Evolutionary conservation across 92 coral and sea anemone genomes (phyloP).

Genomic region (Nematostella vectensis): DNA sequence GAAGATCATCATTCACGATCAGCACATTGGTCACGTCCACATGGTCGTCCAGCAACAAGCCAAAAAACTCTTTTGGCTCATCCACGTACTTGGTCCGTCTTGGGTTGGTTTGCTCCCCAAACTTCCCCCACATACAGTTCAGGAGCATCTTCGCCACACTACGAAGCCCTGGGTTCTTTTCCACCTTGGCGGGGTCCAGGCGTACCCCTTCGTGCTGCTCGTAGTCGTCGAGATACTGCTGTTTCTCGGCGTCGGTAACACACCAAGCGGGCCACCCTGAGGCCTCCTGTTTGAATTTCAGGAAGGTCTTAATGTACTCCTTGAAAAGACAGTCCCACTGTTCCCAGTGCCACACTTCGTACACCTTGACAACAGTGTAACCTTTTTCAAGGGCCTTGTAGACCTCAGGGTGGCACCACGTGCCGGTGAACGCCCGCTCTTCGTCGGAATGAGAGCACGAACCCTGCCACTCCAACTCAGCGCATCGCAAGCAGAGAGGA

Average conservation of each 20-base stretch:
- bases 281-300: too few species aligned
- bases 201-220: not conserved
- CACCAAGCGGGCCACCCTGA: constrained; percentile 31
- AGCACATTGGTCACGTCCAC: constrained; percentile 3
- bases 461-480: too few species aligned
- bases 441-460: constrained; percentile 30
- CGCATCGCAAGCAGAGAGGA: constrained; percentile 32
- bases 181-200: constrained; percentile 3
- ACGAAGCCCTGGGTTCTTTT: not conserved
- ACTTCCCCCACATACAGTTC: too few species aligned
- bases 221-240: not conserved
- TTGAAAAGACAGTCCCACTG: constrained; percentile 16
- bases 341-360: too few species aligned
- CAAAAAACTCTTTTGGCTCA: constrained; percentile 5
- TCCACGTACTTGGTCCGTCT: constrained; percentile 10
- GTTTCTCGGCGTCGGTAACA: constrained; percentile 23
- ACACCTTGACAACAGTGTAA: too few species aligned
- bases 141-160: not conserved
- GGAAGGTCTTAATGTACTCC: constrained; percentile 36
- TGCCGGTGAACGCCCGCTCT: constrained; percentile 28
- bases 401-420: too few species aligned
- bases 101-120: too few species aligned
- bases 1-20: constrained; percentile 11
- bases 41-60: constrained; percentile 1
- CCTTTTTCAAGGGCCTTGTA: constrained; percentile 27